Evolutionary conservation across 1,140 invertebrate species (phyloP), one percentile per base, ranked within the genome.

Genomic region (Micrasema longulum): DNA sequence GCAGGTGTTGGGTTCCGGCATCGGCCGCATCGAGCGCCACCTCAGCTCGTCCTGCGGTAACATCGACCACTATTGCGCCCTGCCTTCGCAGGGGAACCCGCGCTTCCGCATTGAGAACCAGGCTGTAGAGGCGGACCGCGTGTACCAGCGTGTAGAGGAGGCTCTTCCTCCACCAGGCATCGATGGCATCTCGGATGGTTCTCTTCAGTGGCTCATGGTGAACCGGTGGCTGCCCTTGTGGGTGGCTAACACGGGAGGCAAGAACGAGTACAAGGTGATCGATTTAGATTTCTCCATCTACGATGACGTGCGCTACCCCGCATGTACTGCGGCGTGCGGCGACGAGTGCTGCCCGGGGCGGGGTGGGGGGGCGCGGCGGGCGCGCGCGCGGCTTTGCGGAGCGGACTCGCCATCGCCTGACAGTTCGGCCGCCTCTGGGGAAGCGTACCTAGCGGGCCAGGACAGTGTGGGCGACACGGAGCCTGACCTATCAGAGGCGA

Each of bases 191-290:
- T 87, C 86, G 47, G 87, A 87, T 75, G 85, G 87, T 1, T 87
- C 86, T 26, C 77, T 88, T 43, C 87, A 87, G 75, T 88, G 87
- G 87, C 77, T 88, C 4, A 75, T 88, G 55, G 85, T 87, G 0
- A 88, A 88, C 76, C 87, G 87, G 70, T 88, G 87, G 87, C 74
- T 88, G 45, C 87, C 87, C 0, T 67, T 88, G 18, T 88, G 87
- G 87, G 86, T 87, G 55, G 86, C 85, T 11, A 87, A 88, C 68
- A 82, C 80, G 2, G 85, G 86, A 20, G 80, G 84, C 14, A 76
- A 72, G 48, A 76, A 76, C 6, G 86, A 88, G 69, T 87, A 87
- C 77, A 83, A 87, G 75, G 86, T 87, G n/a, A 86, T 88, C 38
- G 87, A 88, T 79, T 86, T 88, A 18, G 83, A 83, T 60, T 83